phyloP scores from a whole-genome alignment of 2,888 invertebrate species.

The Neuroscelio doddi region DNA sequence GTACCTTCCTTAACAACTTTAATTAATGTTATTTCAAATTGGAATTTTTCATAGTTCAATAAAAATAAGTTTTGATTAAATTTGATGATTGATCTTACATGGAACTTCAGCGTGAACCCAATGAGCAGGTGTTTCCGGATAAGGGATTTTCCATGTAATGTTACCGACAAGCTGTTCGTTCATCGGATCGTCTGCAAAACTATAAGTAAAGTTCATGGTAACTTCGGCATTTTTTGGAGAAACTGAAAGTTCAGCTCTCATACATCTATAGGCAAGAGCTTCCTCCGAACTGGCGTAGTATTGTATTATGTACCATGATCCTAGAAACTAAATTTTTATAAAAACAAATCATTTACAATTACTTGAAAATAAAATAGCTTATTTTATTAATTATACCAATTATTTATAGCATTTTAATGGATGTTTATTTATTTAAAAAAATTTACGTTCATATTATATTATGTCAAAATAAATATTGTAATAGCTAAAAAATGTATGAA shows the following conservation, averaged over 20 bases:
- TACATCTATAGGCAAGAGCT: slow-evolving; percentile 87
- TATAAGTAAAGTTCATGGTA: slow-evolving; percentile 92
- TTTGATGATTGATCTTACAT: slow-evolving; percentile 75
- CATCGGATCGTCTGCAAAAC: slow-evolving; percentile 87
- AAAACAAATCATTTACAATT: not conserved
- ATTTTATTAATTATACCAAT: not conserved
- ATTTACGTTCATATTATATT: too few species aligned
- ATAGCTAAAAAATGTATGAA: too few species aligned
- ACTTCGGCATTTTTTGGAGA: slow-evolving; percentile 76
- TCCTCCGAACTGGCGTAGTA: slow-evolving; percentile 93
- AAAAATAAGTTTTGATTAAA: not conserved
- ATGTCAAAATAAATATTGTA: too few species aligned
- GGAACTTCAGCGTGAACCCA: slow-evolving; percentile 91
- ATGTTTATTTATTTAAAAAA: too few species aligned
- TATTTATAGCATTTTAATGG: too few species aligned
- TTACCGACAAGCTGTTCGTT: slow-evolving; percentile 87
- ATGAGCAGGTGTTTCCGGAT: slow-evolving; percentile 83
- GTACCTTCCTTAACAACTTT: too few species aligned
- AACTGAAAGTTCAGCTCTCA: slow-evolving; percentile 82
- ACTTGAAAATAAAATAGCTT: too few species aligned
- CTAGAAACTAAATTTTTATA: slow-evolving; percentile 76
- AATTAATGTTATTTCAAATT: too few species aligned
- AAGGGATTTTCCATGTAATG: slow-evolving; percentile 89
- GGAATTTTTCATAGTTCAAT: too few species aligned
- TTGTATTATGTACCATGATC: slow-evolving; percentile 89